Evolutionary conservation across 1,140 invertebrate species (phyloP), one percentile per base, ranked within the genome.

Genomic region (Babylonia areolata): DNA sequence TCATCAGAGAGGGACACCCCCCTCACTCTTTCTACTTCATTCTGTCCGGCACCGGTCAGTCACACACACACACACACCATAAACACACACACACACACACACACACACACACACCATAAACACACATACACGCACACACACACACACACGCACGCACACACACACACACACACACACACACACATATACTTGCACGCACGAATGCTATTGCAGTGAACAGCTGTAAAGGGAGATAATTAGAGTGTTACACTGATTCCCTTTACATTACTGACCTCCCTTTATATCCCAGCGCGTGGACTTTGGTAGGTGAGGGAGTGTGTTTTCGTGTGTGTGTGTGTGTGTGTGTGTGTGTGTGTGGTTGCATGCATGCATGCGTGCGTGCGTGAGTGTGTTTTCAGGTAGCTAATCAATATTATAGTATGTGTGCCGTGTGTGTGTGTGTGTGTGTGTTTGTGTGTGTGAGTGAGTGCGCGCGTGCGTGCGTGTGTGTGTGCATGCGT

Each of bases 21-120:
- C 91, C 93, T 1, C 88, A 89, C 31, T 86, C 89, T 11, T 94
- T 94, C 83, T 94, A 94, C 87, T 92, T 94, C 86, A 93, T 94
- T 58, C 85, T 94, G 2, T 92, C 90, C 17, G 93, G 93, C 33
- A 90, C 92, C 84, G 91, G 91, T 92, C 86, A 77, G 80, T 17
- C 12, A 9, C 3, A 35, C 73, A 75, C 1, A 75, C 31, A 75
- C 31, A 75, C 31, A 75, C n/a, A n/a, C n/a, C n/a, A n/a, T n/a
- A n/a, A n/a, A n/a, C n/a, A 35, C 33, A 75, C 5, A 75, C 23
- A 35, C 5, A 15, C 73, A 15, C 31, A 75, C 73, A 75, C 31
- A 75, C 73, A 75, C 31, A 75, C 73, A 75, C 58, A 75, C 58
- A 64, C 58, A 64, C 58, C n/a, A n/a, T n/a, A n/a, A n/a, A 64